Base-by-base conservation (phyloP, 2,888 invertebrate species). In the Calameuta pallipes region DNA sequence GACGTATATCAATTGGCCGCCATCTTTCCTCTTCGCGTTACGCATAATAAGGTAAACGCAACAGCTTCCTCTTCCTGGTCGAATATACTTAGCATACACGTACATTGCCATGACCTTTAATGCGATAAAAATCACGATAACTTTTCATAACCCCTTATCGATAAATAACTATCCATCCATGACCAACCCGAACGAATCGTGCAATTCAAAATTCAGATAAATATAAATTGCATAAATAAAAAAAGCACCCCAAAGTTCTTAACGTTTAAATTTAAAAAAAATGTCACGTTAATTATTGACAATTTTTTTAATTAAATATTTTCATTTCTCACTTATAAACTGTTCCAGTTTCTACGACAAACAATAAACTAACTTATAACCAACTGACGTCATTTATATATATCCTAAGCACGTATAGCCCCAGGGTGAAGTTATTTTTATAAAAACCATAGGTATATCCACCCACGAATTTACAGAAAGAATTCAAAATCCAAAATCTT, bases 61-160 rank as follows among this genome's bases (percentile, higher is more conserved):
- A 71, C 71, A 11, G 71, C 71, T 71, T 71, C 71, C 71, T 71
- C 71, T 71, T 71, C 71, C 71, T 71, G 71, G 71, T 71, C 71
- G 71, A 71, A 71, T 34, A 71, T n/a, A 34, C 1, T 56, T 56
- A 9, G 23, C 56, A 56, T 56, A 23, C 2, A 15, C 23, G 56
- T 9, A 56, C 2, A 23, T 9, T 56, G 56, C 56, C 56, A 23
- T 56, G 56, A 56, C 56, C 56, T 56, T 56, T 23, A 41, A 9
- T 56, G 9, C 56, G 23, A 23, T 56, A 56, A 56, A 56, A 56
- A 23, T 56, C 6, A 56, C 23, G 56, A 56, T 56, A 23, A 6
- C 23, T 56, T 23, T 23, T 23, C 23, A 15, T 15, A 15, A 56
- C 9, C 23, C 56, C 23, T 23, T 23, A 56, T 23, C 56, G 56